Evolutionary conservation across 2,113 vertebrate genomes (phyloP).

Genomic region (Callospermophilus lateralis): DNA sequence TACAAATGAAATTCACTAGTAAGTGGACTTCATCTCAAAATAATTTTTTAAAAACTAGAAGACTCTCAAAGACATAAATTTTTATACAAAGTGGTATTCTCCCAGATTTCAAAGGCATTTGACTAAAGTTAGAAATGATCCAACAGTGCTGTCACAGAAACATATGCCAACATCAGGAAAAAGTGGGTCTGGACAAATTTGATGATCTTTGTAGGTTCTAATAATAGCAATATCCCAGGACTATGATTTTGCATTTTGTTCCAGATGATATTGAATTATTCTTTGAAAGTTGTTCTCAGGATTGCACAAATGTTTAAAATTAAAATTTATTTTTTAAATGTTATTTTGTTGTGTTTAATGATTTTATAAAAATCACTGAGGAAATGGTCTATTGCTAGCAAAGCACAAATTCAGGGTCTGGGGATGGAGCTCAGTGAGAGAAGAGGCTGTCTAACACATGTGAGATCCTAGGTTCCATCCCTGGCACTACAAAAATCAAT

Average conservation of each 20-base stretch:
- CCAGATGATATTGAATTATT: background rate
- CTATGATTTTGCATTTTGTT: background rate
- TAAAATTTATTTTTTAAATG: background rate
- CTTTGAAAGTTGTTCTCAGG: background rate
- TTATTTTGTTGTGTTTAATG: background rate
- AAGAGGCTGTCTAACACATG: background rate
- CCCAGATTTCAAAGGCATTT: background rate
- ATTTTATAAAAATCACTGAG: background rate
- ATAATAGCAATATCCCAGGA: background rate
- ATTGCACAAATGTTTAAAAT: background rate
- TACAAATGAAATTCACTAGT: background rate
- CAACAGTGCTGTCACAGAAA: background rate
- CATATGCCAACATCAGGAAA: background rate
- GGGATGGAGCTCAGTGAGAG: background rate
- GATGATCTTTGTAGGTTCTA: background rate
- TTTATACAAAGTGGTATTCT: background rate
- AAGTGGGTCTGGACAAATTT: background rate
- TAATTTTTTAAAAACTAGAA: conserved; percentile 23
- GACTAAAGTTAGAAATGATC: background rate
- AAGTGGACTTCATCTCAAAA: background rate
- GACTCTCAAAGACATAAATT: background rate
- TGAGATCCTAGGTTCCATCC: background rate
- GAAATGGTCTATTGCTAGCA: background rate
- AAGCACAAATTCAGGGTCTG: background rate
- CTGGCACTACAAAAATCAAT: background rate